Evolutionary conservation across 1,140 invertebrate species (phyloP).

Genomic region (Drosophila bocki): DNA sequence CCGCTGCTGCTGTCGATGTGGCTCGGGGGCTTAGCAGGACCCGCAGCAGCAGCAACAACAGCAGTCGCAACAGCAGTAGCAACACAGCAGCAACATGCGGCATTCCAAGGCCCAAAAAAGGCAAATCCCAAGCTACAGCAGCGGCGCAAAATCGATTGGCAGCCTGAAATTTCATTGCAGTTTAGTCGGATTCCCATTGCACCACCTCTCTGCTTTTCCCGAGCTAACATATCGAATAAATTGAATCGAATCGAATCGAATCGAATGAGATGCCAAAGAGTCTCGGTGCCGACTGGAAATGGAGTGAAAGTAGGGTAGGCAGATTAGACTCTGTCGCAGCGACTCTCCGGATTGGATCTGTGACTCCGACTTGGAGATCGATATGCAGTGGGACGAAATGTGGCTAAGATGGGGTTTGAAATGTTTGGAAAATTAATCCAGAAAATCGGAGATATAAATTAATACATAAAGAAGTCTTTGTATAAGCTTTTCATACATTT

Average conservation of each 20-base stretch:
- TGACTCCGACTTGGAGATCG: conserved; percentile 10
- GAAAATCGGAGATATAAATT: not conserved
- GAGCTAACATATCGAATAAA: conserved; percentile 65
- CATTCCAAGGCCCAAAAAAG: conserved; percentile 80
- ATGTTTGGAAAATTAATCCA: not conserved
- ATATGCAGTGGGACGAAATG: conserved; percentile 5
- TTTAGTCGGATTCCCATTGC: conserved; percentile 37
- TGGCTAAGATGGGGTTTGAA: not conserved
- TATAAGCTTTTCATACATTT: too few relatives aligned
- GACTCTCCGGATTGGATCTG: conserved; percentile 32
- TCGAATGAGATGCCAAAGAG: conserved; percentile 58
- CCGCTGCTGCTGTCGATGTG: conserved; percentile 39
- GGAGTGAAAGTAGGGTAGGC: conserved; percentile 83
- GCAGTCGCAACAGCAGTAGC: conserved; percentile 26
- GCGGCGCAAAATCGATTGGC: conserved; percentile 46
- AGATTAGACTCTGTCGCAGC: conserved; percentile 65
- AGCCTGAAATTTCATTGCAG: conserved; percentile 76
- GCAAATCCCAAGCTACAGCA: conserved; percentile 68
- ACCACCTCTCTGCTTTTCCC: not conserved
- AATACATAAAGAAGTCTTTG: too few relatives aligned
- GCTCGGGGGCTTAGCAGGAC: conserved; percentile 37
- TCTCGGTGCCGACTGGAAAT: conserved; percentile 73
- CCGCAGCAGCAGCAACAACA: conserved; percentile 27
- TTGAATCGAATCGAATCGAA: conserved; percentile 79
- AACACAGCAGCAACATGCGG: conserved; percentile 57